Evolutionary conservation across 2,888 invertebrate species (phyloP).

Genomic region (Drosophila ustulata): DNA sequence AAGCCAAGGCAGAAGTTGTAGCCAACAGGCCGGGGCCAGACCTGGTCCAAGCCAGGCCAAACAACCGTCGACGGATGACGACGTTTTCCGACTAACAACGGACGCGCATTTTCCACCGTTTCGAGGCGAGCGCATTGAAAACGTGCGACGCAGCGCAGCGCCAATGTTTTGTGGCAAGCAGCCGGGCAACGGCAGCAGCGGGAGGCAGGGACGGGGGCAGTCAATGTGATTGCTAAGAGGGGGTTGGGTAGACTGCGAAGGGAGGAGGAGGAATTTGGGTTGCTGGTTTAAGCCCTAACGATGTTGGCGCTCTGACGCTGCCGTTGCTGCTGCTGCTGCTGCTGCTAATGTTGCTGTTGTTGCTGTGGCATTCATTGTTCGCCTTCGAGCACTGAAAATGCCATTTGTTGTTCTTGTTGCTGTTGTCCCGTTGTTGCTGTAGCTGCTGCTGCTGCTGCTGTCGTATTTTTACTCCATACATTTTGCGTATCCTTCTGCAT

Average conservation of each 20-base stretch:
- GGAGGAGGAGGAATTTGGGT: constrained; percentile 29
- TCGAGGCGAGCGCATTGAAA: constrained; percentile 81
- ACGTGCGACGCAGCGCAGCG: constrained; percentile 78
- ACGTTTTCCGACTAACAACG: constrained; percentile 82
- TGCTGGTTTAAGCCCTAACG: constrained; percentile 76
- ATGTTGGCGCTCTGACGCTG: constrained; percentile 60
- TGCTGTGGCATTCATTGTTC: constrained; percentile 77
- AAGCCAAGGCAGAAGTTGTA: constrained; percentile 58
- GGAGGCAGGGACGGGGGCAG: constrained; percentile 22
- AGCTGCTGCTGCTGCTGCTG: constrained; percentile 49
- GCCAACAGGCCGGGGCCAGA: constrained; percentile 50
- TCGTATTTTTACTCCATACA: constrained; percentile 71
- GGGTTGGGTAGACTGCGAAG: constrained; percentile 15
- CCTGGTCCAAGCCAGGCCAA: constrained; percentile 67
- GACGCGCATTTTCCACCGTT: constrained; percentile 80
- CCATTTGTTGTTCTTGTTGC: constrained; percentile 64
- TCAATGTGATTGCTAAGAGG: constrained; percentile 20
- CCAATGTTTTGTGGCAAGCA: constrained; percentile 41
- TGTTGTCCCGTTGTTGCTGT: constrained; percentile 17
- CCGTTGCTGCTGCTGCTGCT: constrained; percentile 37
- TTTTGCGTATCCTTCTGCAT: constrained; percentile 67
- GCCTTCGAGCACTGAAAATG: constrained; percentile 76
- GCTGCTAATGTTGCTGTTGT: constrained; percentile 44
- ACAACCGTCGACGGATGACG: constrained; percentile 82
- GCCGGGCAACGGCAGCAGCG: not conserved